Evolutionary conservation across 2,113 vertebrate genomes (phyloP).

Genomic region (Mus spicilegus): DNA sequence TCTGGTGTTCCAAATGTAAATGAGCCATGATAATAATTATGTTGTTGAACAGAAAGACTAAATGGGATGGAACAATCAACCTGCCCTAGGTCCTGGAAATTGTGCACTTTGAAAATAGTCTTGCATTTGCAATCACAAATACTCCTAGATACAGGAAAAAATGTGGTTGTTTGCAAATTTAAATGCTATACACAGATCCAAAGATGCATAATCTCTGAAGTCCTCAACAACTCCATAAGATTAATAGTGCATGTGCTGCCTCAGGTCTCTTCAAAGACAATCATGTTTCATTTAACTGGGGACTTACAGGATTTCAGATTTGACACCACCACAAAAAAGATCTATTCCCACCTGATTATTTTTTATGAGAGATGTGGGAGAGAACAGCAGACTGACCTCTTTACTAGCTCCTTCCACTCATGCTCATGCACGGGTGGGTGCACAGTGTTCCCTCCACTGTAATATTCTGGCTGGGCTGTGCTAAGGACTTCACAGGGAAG

Average conservation of each 20-base stretch:
- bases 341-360: not conserved
- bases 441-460: rapidly evolving
- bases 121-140: slow-evolving; percentile 46
- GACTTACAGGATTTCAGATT: not conserved
- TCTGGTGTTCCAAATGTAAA: slow-evolving; percentile 67
- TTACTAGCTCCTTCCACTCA: not conserved
- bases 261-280: not conserved
- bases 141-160: not conserved
- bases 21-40: slow-evolving; percentile 63
- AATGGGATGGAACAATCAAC: slow-evolving; percentile 56
- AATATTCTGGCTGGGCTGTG: not conserved
- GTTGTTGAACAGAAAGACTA: slow-evolving; percentile 61
- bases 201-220: not conserved
- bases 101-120: slow-evolving; percentile 26
- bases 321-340: not conserved
- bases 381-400: not conserved
- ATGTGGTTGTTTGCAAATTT: slow-evolving; percentile 18
- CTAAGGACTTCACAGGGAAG: not conserved
- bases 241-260: not conserved
- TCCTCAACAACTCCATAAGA: not conserved
- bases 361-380: not conserved
- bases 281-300: not conserved
- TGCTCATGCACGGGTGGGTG: rapidly evolving
- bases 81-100: slow-evolving; percentile 55
- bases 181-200: not conserved